Conservation (phyloP, 2,113 vertebrate genomes). For the Elaphurus davidianus region DNA sequence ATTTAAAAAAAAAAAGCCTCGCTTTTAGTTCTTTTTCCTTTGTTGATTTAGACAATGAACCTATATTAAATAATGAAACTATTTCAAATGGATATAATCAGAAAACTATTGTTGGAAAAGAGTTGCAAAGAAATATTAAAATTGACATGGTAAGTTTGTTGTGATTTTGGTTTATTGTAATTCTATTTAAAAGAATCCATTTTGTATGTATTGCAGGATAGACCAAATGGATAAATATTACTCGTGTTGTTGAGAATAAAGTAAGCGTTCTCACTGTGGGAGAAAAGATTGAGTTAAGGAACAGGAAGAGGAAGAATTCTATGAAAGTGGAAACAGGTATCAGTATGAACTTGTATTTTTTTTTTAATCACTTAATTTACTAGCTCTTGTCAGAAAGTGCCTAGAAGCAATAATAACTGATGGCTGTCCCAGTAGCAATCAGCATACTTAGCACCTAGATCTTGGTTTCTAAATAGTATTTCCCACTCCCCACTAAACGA, state of each 20-base stretch:
- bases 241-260: neutral
- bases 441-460: neutral
- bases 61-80: neutral
- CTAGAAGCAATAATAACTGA: neutral
- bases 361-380: neutral
- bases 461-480: neutral
- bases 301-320: neutral
- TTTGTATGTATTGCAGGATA: neutral
- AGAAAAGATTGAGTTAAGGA: neutral
- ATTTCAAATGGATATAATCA: conserved; percentile 1
- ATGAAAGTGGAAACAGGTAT: neutral
- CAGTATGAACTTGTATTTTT: neutral
- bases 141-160: neutral
- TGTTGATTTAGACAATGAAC: neutral
- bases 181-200: neutral
- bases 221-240: neutral
- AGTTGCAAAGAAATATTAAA: neutral
- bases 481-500: neutral
- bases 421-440: neutral
- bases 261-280: neutral
- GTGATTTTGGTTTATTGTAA: neutral
- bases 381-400: neutral
- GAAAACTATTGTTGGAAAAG: neutral
- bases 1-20: neutral
- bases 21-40: neutral